Conservation (phyloP, 2,113 vertebrate species). For the Heteronetta atricapilla region DNA sequence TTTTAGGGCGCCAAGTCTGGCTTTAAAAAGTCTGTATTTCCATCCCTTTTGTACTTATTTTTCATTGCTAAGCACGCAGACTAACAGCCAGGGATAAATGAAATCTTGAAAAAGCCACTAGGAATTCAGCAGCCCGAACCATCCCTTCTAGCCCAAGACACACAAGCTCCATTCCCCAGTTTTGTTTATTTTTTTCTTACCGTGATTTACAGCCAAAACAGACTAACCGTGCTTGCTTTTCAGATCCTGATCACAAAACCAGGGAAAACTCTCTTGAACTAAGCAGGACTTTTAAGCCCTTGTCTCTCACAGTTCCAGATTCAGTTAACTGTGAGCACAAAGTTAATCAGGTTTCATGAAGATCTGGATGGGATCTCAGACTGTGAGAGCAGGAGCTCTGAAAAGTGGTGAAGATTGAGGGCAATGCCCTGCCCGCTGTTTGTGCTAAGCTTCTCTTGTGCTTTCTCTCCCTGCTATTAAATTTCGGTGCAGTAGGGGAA, state of each 20-base stretch:
- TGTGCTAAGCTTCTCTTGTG: not conserved
- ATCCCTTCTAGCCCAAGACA: constrained; percentile 52
- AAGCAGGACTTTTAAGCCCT: not conserved
- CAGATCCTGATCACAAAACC: constrained; percentile 38
- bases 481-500: not conserved
- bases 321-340: not conserved
- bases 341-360: constrained; percentile 26
- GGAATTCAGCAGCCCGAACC: constrained; percentile 58
- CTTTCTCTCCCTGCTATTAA: not conserved
- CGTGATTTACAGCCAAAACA: constrained; percentile 50
- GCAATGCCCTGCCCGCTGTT: not conserved
- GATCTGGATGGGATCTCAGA: not conserved
- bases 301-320: not conserved
- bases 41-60: constrained; percentile 57
- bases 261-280: not conserved
- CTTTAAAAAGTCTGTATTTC: constrained; percentile 47
- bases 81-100: constrained; percentile 68
- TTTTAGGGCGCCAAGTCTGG: constrained; percentile 34
- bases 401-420: not conserved
- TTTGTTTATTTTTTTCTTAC: constrained; percentile 40
- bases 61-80: constrained; percentile 58
- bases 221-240: constrained; percentile 30
- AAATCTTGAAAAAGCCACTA: constrained; percentile 75
- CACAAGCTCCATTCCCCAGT: constrained; percentile 10
- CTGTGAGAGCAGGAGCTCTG: not conserved